Conservation (phyloP, 2,888 invertebrate species). For the Polia nebulosa region DNA sequence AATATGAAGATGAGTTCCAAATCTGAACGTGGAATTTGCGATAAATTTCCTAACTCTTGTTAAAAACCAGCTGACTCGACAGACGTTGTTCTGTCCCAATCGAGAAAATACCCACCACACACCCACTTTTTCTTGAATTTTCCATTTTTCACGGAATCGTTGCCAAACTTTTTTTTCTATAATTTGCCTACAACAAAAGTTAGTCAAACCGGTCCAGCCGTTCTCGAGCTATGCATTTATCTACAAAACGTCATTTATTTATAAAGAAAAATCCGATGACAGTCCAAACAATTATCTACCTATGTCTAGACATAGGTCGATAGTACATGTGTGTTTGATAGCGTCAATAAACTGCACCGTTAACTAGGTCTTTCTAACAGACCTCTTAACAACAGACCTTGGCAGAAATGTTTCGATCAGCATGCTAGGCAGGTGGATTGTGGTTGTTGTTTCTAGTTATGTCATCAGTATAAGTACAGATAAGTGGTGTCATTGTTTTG, state of each 20-base stretch:
- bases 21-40: background rate
- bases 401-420: constrained; percentile 29
- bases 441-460: constrained; percentile 32
- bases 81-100: too few relatives aligned
- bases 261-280: too few relatives aligned
- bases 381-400: constrained; percentile 21
- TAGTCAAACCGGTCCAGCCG: background rate
- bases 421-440: constrained; percentile 20
- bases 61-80: too few relatives aligned
- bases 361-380: background rate
- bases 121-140: too few relatives aligned
- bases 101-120: too few relatives aligned
- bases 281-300: too few relatives aligned
- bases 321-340: background rate
- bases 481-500: background rate
- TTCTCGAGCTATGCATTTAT: too few relatives aligned
- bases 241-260: too few relatives aligned
- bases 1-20: background rate
- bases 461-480: constrained; percentile 17
- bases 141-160: background rate
- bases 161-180: background rate
- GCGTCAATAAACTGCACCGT: constrained; percentile 7
- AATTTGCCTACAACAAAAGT: background rate
- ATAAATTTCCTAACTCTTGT: background rate
- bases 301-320: too few relatives aligned